Evolutionary conservation across 2,113 vertebrate genomes (phyloP), one percentile per base, ranked within the genome.

Genomic region (Ahaetulla prasina): DNA sequence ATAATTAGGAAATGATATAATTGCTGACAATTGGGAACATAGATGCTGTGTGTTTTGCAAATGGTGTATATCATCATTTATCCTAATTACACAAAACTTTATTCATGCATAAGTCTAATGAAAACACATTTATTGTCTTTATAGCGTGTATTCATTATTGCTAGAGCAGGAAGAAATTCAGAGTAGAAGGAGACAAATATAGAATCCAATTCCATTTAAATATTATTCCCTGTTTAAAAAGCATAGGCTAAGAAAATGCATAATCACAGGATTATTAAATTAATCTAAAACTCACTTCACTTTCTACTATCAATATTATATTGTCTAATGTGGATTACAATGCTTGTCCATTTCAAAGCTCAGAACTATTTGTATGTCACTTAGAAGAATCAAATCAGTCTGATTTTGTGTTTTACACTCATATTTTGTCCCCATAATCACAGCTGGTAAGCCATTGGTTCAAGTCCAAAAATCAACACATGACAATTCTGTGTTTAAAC

Each of bases 41-140:
- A 49, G n/a, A 23, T 53, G 45, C 88, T 85, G 92, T 89, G 52
- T 90, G 88, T 89, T 92, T 92, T 92, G 92, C 74, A 92, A 92
- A 92, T 92, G 74, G 45, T 60, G 88, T 92, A 89, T 60, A 92
- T 85, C 92, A 50, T 92, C 85, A 92, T 92, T 80, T 89, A 80
- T 86, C 85, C 88, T 92, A 92, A 92, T 92, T 92, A 60, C 74
- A 89, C 50, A 52, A 60, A 80, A 89, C 45, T 92, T 89, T 57
- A 89, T 60, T 52, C 92, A 92, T 60, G 53, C 53, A 39, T 30
- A 23, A 49, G 53, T 30, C 8, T 89, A 85, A 92, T 63, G 80
- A 92, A 92, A 92, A 89, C 88, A 92, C 92, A 89, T 92, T 5
- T 23, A 63, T 92, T 92, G 89, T 85, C 88, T 60, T 60, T 25